Conservation (phyloP, 2,113 vertebrate species). For the Bombycilla garrulus region DNA sequence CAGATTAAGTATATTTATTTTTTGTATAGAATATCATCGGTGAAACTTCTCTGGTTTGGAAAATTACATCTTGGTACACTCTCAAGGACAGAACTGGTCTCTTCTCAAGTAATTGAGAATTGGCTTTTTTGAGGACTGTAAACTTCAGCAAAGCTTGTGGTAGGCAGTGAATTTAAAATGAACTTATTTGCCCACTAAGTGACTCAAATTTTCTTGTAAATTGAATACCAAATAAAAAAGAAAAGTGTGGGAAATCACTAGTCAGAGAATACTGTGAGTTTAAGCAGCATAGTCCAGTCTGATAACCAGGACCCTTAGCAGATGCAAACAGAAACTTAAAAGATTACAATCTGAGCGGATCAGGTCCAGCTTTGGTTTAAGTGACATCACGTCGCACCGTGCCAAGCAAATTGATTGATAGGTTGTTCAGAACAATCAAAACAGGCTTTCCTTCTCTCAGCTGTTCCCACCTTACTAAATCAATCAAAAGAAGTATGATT, state of each 20-base stretch:
- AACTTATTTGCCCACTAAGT: background rate
- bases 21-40: background rate
- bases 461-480: background rate
- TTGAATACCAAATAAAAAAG: background rate
- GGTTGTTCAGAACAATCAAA: background rate
- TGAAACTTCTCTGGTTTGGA: constrained; percentile 37
- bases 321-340: no score
- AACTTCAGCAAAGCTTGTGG: constrained; percentile 18
- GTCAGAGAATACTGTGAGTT: no score
- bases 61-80: background rate
- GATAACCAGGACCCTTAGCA: no score
- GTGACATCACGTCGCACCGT: background rate
- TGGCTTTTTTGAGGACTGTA: background rate
- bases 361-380: no score
- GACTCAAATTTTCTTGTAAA: background rate
- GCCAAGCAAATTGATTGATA: background rate
- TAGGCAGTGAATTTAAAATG: background rate
- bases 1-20: background rate
- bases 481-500: background rate
- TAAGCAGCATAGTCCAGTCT: no score
- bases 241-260: no score
- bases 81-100: background rate
- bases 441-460: background rate
- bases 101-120: constrained; percentile 7
- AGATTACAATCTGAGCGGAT: no score